phyloP scores from a whole-genome alignment of 2,888 invertebrate genomes.

The Tupiocoris notatus region DNA sequence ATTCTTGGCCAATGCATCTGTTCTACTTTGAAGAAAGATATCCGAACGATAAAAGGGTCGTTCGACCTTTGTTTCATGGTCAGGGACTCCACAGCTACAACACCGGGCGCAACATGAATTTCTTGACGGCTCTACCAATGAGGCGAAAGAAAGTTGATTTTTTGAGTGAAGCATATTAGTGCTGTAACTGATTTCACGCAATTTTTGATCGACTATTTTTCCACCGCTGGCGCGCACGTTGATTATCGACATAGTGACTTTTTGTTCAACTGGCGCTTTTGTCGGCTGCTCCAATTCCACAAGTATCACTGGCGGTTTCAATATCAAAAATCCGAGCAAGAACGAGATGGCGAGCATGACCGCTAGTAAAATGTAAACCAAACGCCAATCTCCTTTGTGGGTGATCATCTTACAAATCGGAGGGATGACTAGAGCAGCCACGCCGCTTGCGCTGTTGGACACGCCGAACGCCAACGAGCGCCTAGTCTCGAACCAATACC shows the following conservation, averaged over 20 bases:
- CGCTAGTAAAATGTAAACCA: conserved; percentile 4
- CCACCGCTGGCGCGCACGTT: background rate
- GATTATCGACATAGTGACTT: conserved; percentile 14
- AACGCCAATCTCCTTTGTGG: background rate
- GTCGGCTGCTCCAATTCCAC: conserved; percentile 2
- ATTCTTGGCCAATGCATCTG: background rate
- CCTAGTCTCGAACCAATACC: conserved; percentile 33
- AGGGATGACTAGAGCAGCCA: conserved; percentile 16
- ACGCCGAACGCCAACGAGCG: conserved; percentile 32
- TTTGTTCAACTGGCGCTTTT: background rate
- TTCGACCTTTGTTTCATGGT: conserved; percentile 4
- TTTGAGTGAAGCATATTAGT: background rate
- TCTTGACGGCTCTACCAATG: background rate
- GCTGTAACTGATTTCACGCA: conserved; percentile 10
- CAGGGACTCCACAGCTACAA: background rate
- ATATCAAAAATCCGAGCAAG: conserved; percentile 12
- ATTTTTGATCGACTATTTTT: background rate
- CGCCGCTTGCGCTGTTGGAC: conserved; percentile 20
- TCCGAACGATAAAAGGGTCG: conserved; percentile 30
- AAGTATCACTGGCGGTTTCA: conserved; percentile 27
- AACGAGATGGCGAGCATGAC: conserved; percentile 9
- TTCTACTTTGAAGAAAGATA: conserved; percentile 21
- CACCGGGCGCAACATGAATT: background rate
- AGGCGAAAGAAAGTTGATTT: background rate
- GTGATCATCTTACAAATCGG: background rate